Base-by-base conservation (phyloP, 2,113 vertebrate genomes). In the Anguilla rostrata region DNA sequence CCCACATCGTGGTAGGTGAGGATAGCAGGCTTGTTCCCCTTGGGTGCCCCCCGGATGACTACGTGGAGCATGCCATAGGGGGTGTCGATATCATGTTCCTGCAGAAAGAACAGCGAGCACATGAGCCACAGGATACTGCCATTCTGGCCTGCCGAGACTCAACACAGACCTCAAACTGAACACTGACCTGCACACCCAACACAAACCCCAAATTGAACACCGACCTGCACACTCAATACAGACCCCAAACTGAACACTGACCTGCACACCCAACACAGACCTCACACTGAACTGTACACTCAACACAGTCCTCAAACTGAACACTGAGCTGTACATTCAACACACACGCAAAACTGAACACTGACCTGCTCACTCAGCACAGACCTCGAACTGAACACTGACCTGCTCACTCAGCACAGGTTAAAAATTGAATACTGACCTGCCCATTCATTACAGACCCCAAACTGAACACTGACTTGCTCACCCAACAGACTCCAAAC, bases 71-170 rank as follows among this genome's bases (percentile, higher is more conserved):
- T 97, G 88, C 98, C 98, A 0, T 98, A 97, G 5, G 98, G 97
- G 0, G 98, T 99, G 93, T 99, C 98, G 0, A 99, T 96, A 92
- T 99, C 98, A 22, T 99, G 98, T 89, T 99, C 98, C 98, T 99
- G 90, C 84, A 90, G 78, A 91, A 82, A 79, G 87, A 34, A 88
- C 56, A 66, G 16, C 40, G 39, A n/a, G 15, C 39, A 6, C 20
- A 87, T 66, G 2, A 81, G 41, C 20, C 3, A 60, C 8, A 18
- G 56, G 56, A 60, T 60, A 60, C 11, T 60, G 56, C 60, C 18
- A 66, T 26, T 26, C 22, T 66, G 20, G 20, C 60, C 22, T 16
- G 56, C 56, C 15, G 56, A 60, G 2, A 66, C 60, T 5, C 60
- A 66, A 66, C 16, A 66, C 60, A 22, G 60, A 66, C 2, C 60